These are phyloP conservation scores for Toxotes chatareus DNA, from an alignment of 2,113 vertebrate genomes.

Conservation along the genomic window DNA sequence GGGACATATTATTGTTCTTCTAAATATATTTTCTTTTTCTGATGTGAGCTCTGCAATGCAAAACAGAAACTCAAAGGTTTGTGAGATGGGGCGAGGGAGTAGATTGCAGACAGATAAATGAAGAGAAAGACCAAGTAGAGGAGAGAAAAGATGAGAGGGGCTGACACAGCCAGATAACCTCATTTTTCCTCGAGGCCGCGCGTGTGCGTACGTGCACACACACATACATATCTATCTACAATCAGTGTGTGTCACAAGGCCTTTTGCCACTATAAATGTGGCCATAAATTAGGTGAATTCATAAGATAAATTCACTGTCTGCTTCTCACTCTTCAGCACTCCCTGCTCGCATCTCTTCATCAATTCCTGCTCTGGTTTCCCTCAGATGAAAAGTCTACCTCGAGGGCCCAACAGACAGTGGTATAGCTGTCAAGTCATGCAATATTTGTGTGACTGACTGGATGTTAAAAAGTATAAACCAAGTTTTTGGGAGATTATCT, in stretches of 20 bases:
- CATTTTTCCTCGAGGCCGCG: conserved; percentile 28
- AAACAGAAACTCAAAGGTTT: conserved; percentile 47
- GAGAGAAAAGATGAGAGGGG: conserved; percentile 43
- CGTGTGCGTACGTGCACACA: not conserved
- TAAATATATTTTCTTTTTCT: conserved; percentile 47
- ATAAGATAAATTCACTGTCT: conserved; percentile 44
- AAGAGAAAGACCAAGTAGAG: conserved; percentile 32
- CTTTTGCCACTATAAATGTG: conserved; percentile 56
- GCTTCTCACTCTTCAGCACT: conserved; percentile 37
- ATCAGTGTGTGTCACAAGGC: conserved; percentile 35
- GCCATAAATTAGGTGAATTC: conserved; percentile 53
- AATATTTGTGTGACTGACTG: conserved; percentile 20
- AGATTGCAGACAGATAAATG: conserved; percentile 66
- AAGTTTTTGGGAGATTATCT: conserved; percentile 3
- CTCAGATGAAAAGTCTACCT: conserved; percentile 52
- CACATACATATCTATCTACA: conserved; percentile 22
- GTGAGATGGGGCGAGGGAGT: conserved; percentile 41
- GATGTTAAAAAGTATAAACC: conserved; percentile 17
- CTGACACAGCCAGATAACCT: conserved; percentile 52
- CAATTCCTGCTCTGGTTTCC: conserved; percentile 32
- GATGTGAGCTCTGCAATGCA: conserved; percentile 36
- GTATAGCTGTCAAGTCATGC: conserved; percentile 21
- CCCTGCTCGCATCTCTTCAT: conserved; percentile 43
- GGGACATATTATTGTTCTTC: conserved; percentile 43
- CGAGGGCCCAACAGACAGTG: conserved; percentile 23